Evolutionary conservation across 2,113 vertebrate species (phyloP).

Genomic region (Pachyramphus minor): DNA sequence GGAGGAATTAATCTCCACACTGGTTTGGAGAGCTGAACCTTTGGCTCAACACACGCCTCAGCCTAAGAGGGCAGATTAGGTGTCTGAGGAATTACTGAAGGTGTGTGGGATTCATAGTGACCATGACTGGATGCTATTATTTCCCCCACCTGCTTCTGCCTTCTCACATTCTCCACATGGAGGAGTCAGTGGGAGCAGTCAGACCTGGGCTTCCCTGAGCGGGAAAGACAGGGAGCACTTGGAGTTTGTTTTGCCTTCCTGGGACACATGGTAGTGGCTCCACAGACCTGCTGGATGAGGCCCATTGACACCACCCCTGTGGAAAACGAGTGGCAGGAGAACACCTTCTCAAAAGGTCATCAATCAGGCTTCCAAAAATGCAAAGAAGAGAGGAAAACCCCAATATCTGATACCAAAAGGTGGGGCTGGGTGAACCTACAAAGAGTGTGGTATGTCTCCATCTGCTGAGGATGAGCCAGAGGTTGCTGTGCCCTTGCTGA

Average conservation of each 20-base stretch:
- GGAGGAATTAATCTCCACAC: constrained; percentile 29
- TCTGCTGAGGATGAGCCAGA: constrained; percentile 19
- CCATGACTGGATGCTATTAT: constrained; percentile 34
- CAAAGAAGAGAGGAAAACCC: neutral
- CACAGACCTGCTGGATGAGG: neutral
- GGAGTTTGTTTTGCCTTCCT: neutral
- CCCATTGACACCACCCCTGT: neutral
- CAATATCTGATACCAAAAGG: neutral
- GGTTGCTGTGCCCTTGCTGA: neutral
- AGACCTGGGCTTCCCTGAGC: neutral
- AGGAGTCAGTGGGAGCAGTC: neutral
- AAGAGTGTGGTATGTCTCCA: constrained; percentile 33
- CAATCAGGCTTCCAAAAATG: neutral
- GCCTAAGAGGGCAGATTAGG: constrained; percentile 57
- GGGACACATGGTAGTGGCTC: rapidly evolving
- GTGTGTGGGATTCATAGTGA: constrained; percentile 52
- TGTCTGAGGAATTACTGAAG: constrained; percentile 51
- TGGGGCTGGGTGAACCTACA: neutral
- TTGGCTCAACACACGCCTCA: constrained; percentile 30
- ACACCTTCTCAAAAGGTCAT: neutral
- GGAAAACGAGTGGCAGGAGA: neutral
- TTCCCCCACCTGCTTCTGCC: constrained; percentile 41
- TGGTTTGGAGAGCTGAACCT: constrained; percentile 40
- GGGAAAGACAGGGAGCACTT: rapidly evolving
- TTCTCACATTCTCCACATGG: neutral